Base-by-base conservation (phyloP, 2,888 invertebrate species). In the Trachelus tabidus region DNA sequence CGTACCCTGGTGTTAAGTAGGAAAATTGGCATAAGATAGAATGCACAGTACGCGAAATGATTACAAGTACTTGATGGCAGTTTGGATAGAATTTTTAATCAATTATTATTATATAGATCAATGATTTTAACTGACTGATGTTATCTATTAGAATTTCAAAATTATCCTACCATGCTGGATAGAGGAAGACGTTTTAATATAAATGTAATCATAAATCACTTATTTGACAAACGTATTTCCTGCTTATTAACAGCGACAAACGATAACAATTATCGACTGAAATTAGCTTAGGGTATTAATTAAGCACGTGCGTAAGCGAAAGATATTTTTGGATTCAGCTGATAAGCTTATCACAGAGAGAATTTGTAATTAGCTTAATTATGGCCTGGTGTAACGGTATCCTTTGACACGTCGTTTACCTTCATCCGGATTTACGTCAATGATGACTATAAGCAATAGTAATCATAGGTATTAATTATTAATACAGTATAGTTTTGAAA, bases 321-420 rank as follows among this genome's bases (percentile, higher is more conserved):
- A 56, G 56, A 56, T 56, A 56, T 56, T 56, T 56, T 56, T 23
- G 23, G 15, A 56, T 23, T 56, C 23, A 2, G 9, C 15, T 56
- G 56, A 56, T 56, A 56, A 56, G 56, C 23, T 56, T 56, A 56
- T 56, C 56, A 56, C 73, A 33, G 73, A 76, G 71, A 76, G 23
- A 77, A 73, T 69, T 37, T 31, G 69, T 80, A 80, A 82, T 80
- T 68, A 79, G 80, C 77, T 80, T 79, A 79, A 79, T 79, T 81
- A 74, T 34, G 40, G 15, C 31, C 34, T 78, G 40, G 30, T 75
- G 40, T 77, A 12, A 33, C 75, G 77, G 56, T 77, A 75, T 68
- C 69, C 75, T 79, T 76, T n/a, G 75, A 75, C 69, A 69, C 30
- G 33, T 69, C 15, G 69, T 30, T 12, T 69, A 69, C 69, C 31